phyloP scores from a whole-genome alignment of 2,113 vertebrate genomes.

The Megaceryle torquata region DNA sequence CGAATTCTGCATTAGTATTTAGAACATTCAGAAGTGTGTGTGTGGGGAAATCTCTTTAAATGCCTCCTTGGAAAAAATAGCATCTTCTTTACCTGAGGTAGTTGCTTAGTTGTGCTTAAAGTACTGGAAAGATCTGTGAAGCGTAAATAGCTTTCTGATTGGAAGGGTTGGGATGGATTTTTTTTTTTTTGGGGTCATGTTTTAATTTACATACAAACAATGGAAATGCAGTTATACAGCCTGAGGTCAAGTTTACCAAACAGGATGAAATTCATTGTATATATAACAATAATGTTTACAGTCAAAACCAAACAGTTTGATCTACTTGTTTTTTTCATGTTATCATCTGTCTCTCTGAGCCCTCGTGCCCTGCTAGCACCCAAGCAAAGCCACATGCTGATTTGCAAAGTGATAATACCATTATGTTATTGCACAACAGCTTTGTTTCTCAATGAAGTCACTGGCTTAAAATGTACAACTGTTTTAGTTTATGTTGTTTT shows the following conservation, averaged over 20 bases:
- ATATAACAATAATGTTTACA: conserved; percentile 58
- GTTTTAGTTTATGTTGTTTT: conserved; percentile 21
- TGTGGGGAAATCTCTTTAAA: conserved; percentile 50
- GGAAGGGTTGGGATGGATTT: not conserved
- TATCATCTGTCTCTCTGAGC: conserved; percentile 65
- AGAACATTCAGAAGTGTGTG: conserved; percentile 59
- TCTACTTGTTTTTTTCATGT: conserved; percentile 44
- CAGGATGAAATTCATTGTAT: conserved; percentile 42
- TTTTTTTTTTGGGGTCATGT: not conserved
- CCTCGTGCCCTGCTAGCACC: conserved; percentile 57
- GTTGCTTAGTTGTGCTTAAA: conserved; percentile 73
- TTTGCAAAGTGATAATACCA: conserved; percentile 73
- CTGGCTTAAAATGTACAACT: conserved; percentile 29
- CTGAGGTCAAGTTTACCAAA: conserved; percentile 62
- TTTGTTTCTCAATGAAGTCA: conserved; percentile 65
- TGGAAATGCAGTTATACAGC: conserved; percentile 20
- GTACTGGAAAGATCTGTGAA: conserved; percentile 62
- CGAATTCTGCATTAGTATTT: conserved; percentile 74
- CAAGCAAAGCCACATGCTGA: conserved; percentile 70
- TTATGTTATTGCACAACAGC: conserved; percentile 60
- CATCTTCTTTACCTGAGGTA: conserved; percentile 59
- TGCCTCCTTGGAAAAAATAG: conserved; percentile 17
- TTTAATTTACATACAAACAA: conserved; percentile 63
- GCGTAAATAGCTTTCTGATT: conserved; percentile 65
- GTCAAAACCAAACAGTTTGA: conserved; percentile 51